Evolutionary conservation across 2,113 vertebrate genomes (phyloP).

Genomic region (Spea multiplicata): DNA sequence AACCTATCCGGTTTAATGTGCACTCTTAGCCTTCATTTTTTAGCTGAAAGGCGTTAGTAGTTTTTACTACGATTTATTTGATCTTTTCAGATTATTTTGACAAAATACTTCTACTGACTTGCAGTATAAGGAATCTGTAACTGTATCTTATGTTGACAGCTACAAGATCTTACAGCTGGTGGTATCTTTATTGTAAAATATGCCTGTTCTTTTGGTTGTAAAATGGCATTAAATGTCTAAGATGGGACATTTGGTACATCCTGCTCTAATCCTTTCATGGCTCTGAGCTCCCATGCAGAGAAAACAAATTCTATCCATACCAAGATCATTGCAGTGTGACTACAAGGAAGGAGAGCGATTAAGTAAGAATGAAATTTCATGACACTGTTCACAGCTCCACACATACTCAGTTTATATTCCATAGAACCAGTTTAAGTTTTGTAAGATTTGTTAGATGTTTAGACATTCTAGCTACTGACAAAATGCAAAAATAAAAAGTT

Average conservation of each 20-base stretch:
- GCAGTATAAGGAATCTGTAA: background rate
- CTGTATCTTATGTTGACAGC: background rate
- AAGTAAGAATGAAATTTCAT: background rate
- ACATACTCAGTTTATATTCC: constrained; percentile 6
- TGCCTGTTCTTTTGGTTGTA: background rate
- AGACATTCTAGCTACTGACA: background rate
- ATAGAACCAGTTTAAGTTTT: background rate
- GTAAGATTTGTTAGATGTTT: background rate
- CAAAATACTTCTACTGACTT: background rate
- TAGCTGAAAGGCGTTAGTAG: background rate
- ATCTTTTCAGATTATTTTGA: constrained; percentile 13
- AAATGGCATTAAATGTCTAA: background rate
- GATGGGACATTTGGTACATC: constrained; percentile 5
- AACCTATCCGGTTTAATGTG: background rate
- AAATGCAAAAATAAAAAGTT: background rate
- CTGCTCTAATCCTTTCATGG: background rate
- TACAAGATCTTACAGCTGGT: constrained; percentile 3
- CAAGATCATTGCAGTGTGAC: background rate
- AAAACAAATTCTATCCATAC: background rate
- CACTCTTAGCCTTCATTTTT: constrained; percentile 9
- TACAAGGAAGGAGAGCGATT: background rate
- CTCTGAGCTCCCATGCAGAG: constrained; percentile 6
- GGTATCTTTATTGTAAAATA: background rate
- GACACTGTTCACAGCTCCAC: background rate
- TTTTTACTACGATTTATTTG: constrained; percentile 17